Evolutionary conservation across 1,140 invertebrate genomes (phyloP).

Genomic region (Aradophagus sp.): DNA sequence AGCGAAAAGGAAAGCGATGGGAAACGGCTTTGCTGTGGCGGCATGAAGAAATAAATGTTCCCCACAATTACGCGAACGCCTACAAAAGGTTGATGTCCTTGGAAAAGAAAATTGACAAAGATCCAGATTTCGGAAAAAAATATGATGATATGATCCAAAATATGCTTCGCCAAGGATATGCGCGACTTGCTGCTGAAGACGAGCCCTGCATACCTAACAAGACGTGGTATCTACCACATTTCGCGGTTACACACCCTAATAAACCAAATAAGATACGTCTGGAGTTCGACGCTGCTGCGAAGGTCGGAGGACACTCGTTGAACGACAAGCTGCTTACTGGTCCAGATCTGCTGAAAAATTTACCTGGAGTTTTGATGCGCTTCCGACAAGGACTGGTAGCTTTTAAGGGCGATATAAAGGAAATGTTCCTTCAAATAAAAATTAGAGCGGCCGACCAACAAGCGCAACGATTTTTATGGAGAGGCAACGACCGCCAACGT

Average conservation of each 20-base stretch:
- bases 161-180: too few relatives aligned
- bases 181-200: too few relatives aligned
- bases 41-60: background rate
- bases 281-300: too few relatives aligned
- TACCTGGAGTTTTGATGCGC: background rate
- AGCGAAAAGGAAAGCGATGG: background rate
- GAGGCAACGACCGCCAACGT: background rate
- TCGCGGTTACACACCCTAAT: background rate
- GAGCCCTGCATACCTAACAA: too few relatives aligned
- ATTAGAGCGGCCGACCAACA: too few relatives aligned
- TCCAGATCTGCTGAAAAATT: background rate
- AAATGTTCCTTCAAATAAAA: too few relatives aligned
- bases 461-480: too few relatives aligned
- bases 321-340: background rate
- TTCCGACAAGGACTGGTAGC: background rate
- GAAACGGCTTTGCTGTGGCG: background rate
- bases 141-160: too few relatives aligned
- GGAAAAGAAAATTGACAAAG: background rate
- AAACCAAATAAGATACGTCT: background rate
- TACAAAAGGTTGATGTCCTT: background rate
- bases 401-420: too few relatives aligned
- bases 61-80: background rate
- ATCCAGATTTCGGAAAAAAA: background rate
- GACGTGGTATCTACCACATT: constrained; percentile 1
- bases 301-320: too few relatives aligned